Percentiles rank a stretch among this genome's conserved stretches.
Conservation (phyloP, 2,888 invertebrate species). For the Pyrochroa serraticornis region DNA sequence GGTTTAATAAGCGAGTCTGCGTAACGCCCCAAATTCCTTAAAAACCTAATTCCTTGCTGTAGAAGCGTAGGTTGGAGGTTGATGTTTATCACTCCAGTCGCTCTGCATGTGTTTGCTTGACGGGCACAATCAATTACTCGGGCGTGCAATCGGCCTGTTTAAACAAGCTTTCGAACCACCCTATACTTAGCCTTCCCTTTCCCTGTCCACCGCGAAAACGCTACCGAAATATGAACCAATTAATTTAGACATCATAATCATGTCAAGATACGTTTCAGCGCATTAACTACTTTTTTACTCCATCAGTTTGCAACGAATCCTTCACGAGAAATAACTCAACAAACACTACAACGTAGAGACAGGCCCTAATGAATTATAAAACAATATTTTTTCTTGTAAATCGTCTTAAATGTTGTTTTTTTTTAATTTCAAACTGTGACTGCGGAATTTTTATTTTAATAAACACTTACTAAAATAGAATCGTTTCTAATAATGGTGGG, state of each 20-base stretch:
- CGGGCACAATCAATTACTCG: slow-evolving; percentile 35
- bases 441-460: too few relatives aligned
- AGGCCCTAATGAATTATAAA: slow-evolving; percentile 1
- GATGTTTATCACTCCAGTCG: slow-evolving; percentile 33
- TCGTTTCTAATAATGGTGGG: too few relatives aligned
- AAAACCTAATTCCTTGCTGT: slow-evolving; percentile 26
- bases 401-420: too few relatives aligned
- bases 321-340: background rate
- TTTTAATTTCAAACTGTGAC: too few relatives aligned
- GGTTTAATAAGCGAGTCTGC: slow-evolving; percentile 2
- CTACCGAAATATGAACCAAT: slow-evolving; percentile 31
- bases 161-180: slow-evolving; percentile 31
- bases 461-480: too few relatives aligned
- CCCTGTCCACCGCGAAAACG: slow-evolving; percentile 27
- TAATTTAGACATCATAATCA: slow-evolving; percentile 34
- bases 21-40: slow-evolving; percentile 6
- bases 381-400: background rate
- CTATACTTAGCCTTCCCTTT: slow-evolving; percentile 20
- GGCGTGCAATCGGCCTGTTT: slow-evolving; percentile 35
- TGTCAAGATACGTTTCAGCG: slow-evolving; percentile 18
- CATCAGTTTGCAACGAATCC: slow-evolving; percentile 8
- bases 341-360: slow-evolving; percentile 4
- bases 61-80: slow-evolving; percentile 29
- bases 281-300: slow-evolving; percentile 16
- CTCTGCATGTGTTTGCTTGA: slow-evolving; percentile 36